Base-by-base conservation (phyloP, 2,888 invertebrate genomes). In the Eulithis prunata region DNA sequence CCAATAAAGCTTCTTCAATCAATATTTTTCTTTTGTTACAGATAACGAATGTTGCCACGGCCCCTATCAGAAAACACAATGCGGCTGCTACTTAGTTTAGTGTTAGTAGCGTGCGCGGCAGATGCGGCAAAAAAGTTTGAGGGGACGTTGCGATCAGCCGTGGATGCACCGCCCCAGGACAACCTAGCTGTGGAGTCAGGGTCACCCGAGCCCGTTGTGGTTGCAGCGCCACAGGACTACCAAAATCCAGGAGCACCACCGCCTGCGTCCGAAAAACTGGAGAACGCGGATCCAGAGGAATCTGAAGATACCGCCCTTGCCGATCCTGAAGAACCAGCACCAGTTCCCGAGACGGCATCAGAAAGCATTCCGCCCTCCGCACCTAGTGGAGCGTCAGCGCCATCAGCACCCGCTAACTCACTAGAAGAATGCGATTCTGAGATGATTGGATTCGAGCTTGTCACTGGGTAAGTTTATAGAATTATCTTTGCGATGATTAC, bases 401-500 rank as follows among this genome's bases (percentile, higher is more conserved):
- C 94, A 53, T 93, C 94, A 46, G 94, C 94, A 58, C 93, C 93
- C n/a, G 92, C 94, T 1, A 91, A 94, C 72, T 93, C 94, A 51
- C 84, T 93, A 55, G 97, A 97, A 82, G 97, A 97, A 88, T 97
- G 97, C 87, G 97, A 97, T 89, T 95, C 96, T 57, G 97, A 97
- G 89, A 96, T 97, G 96, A 95, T 97, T 78, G 97, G 97, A 75
- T 98, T 98, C 88, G 98, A 98, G 93, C 95, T 98, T 83, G 96
- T 98, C 80, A 98, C 98, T 74, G 98, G 97, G 95, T 95, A 89
- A 70, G 66, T 62, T 41, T 11, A 52, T 62, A 61, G 36, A 41
- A 45, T 51, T 58, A 71, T 64, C 69, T 71, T 41, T 71, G 64
- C 61, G 46, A 52, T 62, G 43, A 62, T 68, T 64, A 69, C 38